phyloP scores from a whole-genome alignment of 2,113 vertebrate species.

The Nyctereutes procyonoides region DNA sequence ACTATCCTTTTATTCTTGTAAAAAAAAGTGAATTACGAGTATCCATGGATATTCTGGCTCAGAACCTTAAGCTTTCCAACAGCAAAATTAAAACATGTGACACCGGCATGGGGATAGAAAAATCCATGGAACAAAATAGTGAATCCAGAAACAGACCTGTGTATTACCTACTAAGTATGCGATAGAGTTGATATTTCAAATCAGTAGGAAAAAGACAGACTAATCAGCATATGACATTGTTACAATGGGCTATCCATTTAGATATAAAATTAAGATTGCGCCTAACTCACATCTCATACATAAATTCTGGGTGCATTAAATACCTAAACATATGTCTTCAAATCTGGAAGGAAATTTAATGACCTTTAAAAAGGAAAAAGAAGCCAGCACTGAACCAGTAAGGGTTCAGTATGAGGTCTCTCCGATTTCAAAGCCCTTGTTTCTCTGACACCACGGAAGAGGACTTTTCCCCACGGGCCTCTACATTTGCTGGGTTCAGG shows the following conservation, averaged over 20 bases:
- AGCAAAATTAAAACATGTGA: background rate
- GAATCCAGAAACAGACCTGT: background rate
- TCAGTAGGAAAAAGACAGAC: background rate
- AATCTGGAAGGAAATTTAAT: background rate
- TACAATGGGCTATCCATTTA: background rate
- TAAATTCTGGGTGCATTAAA: background rate
- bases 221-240: background rate
- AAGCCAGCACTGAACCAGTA: background rate
- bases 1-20: conserved; percentile 19
- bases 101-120: background rate
- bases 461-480: rapidly evolving
- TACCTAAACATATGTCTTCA: background rate
- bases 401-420: background rate
- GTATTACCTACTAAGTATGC: background rate
- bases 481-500: background rate
- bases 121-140: background rate
- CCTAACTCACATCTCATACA: background rate
- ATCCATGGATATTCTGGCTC: background rate
- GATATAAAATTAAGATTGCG: background rate
- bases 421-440: background rate
- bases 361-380: background rate
- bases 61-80: background rate
- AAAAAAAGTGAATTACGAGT: background rate
- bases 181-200: background rate
- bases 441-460: background rate